phyloP scores from a whole-genome alignment of 2,113 vertebrate species.

The Xiphophorus couchianus region DNA sequence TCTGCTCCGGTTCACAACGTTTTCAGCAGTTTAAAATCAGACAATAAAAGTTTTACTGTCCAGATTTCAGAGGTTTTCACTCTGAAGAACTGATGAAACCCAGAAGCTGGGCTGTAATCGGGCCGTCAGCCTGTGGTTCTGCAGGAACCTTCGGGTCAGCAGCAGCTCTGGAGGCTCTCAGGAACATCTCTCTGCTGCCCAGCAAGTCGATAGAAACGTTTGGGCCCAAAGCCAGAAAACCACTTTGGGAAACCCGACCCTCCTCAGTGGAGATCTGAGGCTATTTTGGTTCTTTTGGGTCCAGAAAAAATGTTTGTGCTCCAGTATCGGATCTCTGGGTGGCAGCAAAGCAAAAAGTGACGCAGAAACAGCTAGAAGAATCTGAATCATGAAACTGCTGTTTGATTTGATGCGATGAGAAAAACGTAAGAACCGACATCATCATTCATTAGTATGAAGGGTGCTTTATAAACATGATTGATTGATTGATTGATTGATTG shows the following conservation, averaged over 20 bases:
- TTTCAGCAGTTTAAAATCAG: not conserved
- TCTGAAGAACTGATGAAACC: no score
- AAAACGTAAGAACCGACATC: not conserved
- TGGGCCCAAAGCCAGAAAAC: slow-evolving; percentile 25
- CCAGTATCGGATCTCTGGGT: not conserved
- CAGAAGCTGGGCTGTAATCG: not conserved
- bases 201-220: slow-evolving; percentile 16
- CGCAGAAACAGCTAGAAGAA: not conserved
- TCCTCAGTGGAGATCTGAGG: not conserved
- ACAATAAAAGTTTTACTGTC: not conserved
- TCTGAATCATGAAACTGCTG: not conserved
- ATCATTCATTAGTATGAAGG: no score
- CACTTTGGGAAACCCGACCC: slow-evolving; percentile 37
- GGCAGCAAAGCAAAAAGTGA: not conserved
- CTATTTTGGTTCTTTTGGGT: not conserved
- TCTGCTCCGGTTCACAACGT: not conserved
- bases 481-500: no score
- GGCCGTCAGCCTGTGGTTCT: not conserved
- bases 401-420: not conserved
- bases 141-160: not conserved
- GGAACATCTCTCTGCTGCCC: not conserved
- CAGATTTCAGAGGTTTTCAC: not conserved
- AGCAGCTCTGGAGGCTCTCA: not conserved
- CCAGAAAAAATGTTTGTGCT: not conserved
- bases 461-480: no score